Base-by-base conservation (phyloP, 92 coral and sea anemone genomes). In the Metridium senile region DNA sequence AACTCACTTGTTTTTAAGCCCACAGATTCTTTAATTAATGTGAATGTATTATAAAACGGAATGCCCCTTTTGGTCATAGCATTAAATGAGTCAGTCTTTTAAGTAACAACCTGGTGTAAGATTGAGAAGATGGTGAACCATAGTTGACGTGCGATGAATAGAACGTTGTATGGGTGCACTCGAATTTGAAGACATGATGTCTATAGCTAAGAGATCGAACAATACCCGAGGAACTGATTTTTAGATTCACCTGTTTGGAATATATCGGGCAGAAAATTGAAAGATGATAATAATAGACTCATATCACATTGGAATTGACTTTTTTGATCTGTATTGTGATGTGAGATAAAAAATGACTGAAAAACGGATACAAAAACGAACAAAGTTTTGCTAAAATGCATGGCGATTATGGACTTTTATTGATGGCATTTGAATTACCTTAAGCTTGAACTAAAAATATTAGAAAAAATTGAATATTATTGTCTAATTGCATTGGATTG, bases 151-250 rank as follows among this genome's bases (percentile, higher is more conserved):
- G 26, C 21, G 16, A 2, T 63, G 45, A 30, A 16, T 21, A 31
- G 69, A 63, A 16, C 1, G 39, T 63, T 28, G 69, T 63, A 29
- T 63, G 45, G 69, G n/a, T 63, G 11, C 45, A 63, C 69, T 63
- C 45, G 23, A 63, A 10, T 27, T 28, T 16, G 21, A 63, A 63
- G 69, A 63, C 69, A 31, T 6, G 69, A 63, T 63, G 69, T 63
- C 69, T 63, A 31, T 19, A 13, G 2, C 26, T 1, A 17, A 28
- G 18, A 27, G 69, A 63, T 63, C 28, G 69, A 4, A 63, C 39
- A 63, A 63, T 63, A 63, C 69, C 43, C 27, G 45, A 29, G 69
- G 69, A 29, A 29, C 31, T 63, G 69, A 63, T 63, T 63, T 63
- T 16, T 28, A 29, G 6, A 16, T 31, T 16, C 69, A 63, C 69